These are phyloP conservation scores for Hypomecis punctinalis DNA, from an alignment of 2,888 invertebrate species.

Conservation along the genomic window DNA sequence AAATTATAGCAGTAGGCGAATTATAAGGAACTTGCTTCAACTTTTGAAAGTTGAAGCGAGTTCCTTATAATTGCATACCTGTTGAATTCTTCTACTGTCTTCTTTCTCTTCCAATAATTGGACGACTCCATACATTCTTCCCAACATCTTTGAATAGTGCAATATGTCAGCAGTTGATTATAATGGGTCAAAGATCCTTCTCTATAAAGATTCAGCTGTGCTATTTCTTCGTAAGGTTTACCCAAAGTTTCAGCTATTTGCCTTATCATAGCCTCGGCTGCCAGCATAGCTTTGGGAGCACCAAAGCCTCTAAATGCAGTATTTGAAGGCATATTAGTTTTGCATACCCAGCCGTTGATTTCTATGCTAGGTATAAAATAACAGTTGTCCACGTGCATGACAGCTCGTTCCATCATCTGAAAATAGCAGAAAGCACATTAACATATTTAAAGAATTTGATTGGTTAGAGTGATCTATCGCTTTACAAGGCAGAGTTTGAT, in stretches of 20 bases:
- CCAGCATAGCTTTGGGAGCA: conserved; percentile 95
- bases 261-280: conserved; percentile 91
- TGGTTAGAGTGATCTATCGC: too few species aligned
- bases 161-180: conserved; percentile 89
- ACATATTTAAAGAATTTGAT: background rate
- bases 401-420: conserved; percentile 91
- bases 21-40: too few species aligned
- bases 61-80: conserved; percentile 77
- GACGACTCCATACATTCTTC: conserved; percentile 89
- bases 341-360: conserved; percentile 90
- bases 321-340: conserved; percentile 95
- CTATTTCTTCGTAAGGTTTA: conserved; percentile 87
- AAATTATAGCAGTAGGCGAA: background rate
- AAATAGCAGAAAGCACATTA: conserved; percentile 37
- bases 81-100: conserved; percentile 88
- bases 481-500: background rate
- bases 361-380: conserved; percentile 91
- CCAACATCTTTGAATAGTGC: conserved; percentile 91
- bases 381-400: conserved; percentile 92
- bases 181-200: conserved; percentile 92
- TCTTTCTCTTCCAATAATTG: conserved; percentile 85
- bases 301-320: conserved; percentile 98
- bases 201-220: conserved; percentile 90
- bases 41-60: too few species aligned
- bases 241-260: conserved; percentile 89